phyloP scores from a whole-genome alignment of 2,113 vertebrate genomes.

The Oncorhynchus keta region DNA sequence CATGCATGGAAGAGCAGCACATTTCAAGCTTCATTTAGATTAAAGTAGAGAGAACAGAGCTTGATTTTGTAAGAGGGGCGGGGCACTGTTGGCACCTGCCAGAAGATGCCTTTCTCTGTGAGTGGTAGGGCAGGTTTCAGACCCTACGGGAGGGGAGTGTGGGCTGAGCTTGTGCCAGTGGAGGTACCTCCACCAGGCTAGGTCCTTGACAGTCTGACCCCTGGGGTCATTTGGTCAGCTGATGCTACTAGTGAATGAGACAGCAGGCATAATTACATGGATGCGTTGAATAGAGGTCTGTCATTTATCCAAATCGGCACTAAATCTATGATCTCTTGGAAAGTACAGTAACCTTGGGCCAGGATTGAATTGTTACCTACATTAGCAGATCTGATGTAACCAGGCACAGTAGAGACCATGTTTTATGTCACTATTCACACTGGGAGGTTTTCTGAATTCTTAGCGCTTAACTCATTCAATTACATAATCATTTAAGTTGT shows the following conservation, averaged over 20 bases:
- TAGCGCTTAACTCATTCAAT: no score
- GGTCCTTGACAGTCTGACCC: constrained; percentile 14
- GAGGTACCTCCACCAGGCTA: constrained; percentile 62
- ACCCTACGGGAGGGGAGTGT: constrained; percentile 11
- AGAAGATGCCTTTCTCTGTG: background rate
- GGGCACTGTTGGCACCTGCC: background rate
- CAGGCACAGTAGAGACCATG: background rate
- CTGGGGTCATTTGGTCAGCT: background rate
- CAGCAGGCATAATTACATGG: background rate
- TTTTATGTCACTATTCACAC: no score
- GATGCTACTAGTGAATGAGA: background rate
- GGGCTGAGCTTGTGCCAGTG: constrained; percentile 17
- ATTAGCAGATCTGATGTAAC: background rate
- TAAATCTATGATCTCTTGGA: background rate
- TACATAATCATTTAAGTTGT: no score
- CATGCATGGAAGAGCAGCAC: background rate
- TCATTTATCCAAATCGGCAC: background rate
- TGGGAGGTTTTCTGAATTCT: no score
- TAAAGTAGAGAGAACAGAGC: background rate
- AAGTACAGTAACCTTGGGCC: no score
- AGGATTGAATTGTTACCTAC: background rate
- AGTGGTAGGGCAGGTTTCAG: constrained; percentile 13
- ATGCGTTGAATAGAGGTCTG: background rate
- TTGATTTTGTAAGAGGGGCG: background rate
- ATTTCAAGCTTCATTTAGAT: background rate